Base-by-base conservation (phyloP, 2,113 vertebrate species). In the Regulus satrapa region DNA sequence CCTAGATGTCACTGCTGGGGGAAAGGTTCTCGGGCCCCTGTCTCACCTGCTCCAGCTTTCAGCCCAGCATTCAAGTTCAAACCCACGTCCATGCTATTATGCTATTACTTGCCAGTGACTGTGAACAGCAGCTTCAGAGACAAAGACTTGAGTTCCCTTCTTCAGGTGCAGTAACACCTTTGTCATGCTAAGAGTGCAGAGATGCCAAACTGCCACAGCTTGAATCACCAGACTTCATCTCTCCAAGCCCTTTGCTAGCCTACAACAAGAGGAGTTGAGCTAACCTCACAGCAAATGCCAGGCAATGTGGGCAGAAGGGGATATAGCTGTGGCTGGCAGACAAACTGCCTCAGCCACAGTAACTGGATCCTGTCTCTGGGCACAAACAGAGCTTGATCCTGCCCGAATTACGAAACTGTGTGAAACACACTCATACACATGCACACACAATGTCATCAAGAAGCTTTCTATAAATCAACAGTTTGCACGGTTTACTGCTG, bases 231-330 rank as follows among this genome's bases (percentile, higher is more conserved):
- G 85, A 88, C 88, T 73, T 96, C 82, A 90, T 62, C 76, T 92
- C 78, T 92, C 69, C 18, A 66, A 92, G 95, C 92, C 94, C 94
- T 96, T 90, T 90, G 92, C 88, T 83, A 94, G 85, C 85, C 78
- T 94, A 75, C 78, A 85, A 73, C 0, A 3, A 54, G 83, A 88
- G 85, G 68, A 84, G 91, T n/a, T 85, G 90, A 92, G 92, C 96
- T 95, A 88, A 95, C 92, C 95, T 96, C 96, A 85, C 59, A 64
- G 85, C 75, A 94, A 95, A 90, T 85, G 88, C 95, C 82, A 90
- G 71, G 78, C 92, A 59, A 93, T 2, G 24, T 46, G 82, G 54
- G 79, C 88, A 90, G 14, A 72, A 24, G 10, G 74, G 82, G 58
- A 40, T 49, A 46, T 2, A 56, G 49, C 58, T 85, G 81, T 18